Evolutionary conservation across 2,113 vertebrate genomes (phyloP).

Genomic region (Oxyura jamaicensis): DNA sequence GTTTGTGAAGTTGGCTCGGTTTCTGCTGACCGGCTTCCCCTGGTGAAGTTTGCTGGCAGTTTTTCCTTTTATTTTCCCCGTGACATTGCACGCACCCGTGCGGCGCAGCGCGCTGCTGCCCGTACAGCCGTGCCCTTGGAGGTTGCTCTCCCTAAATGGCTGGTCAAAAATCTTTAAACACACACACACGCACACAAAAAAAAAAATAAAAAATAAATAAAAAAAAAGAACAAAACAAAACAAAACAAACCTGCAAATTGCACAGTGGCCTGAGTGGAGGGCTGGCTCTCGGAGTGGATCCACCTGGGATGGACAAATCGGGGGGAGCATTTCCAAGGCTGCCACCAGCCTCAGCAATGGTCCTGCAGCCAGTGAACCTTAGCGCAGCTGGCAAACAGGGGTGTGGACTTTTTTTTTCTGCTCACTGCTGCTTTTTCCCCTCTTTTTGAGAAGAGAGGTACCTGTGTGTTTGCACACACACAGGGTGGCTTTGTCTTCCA

Average conservation of each 20-base stretch:
- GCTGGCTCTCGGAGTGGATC: conserved; percentile 12
- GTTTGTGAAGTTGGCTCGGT: conserved; percentile 13
- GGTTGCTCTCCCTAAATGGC: conserved; percentile 47
- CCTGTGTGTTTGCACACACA: neutral
- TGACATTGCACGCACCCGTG: neutral
- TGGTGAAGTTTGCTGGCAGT: conserved; percentile 38
- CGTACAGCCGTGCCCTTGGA: conserved; percentile 45
- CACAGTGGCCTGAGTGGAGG: neutral
- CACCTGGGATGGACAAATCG: conserved; percentile 1
- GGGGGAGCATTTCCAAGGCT: neutral
- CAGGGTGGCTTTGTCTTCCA: neutral
- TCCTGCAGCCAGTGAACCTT: neutral
- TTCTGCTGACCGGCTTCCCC: conserved; percentile 41
- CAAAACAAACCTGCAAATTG: neutral
- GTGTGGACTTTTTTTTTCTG: neutral
- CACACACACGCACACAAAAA: neutral
- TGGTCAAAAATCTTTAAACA: conserved; percentile 31
- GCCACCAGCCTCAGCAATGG: neutral
- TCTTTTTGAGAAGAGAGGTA: neutral
- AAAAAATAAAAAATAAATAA: no score
- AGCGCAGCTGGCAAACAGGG: neutral
- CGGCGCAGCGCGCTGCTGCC: neutral
- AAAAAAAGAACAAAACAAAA: no score
- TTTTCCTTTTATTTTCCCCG: conserved; percentile 45
- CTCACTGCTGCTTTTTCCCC: neutral